phyloP scores from a whole-genome alignment of 2,113 vertebrate species.

The Hyla sarda region DNA sequence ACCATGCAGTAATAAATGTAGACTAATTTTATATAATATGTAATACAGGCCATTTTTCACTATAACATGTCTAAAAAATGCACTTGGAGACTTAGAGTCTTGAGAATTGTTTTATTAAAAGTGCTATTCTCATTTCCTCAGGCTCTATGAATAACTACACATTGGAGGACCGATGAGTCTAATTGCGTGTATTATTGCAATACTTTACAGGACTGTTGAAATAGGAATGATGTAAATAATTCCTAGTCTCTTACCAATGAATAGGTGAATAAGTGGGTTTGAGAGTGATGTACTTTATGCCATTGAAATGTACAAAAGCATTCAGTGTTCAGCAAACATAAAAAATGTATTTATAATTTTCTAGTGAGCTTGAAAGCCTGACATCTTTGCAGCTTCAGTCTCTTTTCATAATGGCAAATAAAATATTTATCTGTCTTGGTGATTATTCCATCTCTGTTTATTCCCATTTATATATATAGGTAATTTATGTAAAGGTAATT shows the following conservation, averaged over 20 bases:
- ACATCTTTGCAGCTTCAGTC: constrained; percentile 16
- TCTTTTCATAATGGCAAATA: constrained; percentile 36
- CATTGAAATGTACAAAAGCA: constrained; percentile 30
- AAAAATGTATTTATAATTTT: constrained; percentile 29
- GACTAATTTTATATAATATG: constrained; percentile 11
- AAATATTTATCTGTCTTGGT: constrained; percentile 50
- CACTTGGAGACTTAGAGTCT: not conserved
- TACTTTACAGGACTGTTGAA: not conserved
- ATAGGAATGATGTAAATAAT: constrained; percentile 26
- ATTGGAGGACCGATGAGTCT: constrained; percentile 20
- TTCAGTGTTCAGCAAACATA: constrained; percentile 27
- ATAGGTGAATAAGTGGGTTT: constrained; percentile 41
- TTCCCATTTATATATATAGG: constrained; percentile 28
- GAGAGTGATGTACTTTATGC: constrained; percentile 8
- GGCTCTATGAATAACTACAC: constrained; percentile 9
- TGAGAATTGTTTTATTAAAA: constrained; percentile 1
- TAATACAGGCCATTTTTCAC: not conserved
- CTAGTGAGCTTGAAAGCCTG: constrained; percentile 7
- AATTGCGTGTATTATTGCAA: constrained; percentile 36
- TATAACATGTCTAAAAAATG: not conserved
- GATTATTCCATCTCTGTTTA: constrained; percentile 48
- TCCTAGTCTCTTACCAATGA: constrained; percentile 18
- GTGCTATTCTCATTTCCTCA: constrained; percentile 12
- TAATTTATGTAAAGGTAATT: constrained; percentile 42
- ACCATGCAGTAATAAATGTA: not conserved